A percentile compares a stretch with the other conserved stretches of the same genome.
Conservation (phyloP, 2,888 invertebrate species). For the Acleris sparsana region DNA sequence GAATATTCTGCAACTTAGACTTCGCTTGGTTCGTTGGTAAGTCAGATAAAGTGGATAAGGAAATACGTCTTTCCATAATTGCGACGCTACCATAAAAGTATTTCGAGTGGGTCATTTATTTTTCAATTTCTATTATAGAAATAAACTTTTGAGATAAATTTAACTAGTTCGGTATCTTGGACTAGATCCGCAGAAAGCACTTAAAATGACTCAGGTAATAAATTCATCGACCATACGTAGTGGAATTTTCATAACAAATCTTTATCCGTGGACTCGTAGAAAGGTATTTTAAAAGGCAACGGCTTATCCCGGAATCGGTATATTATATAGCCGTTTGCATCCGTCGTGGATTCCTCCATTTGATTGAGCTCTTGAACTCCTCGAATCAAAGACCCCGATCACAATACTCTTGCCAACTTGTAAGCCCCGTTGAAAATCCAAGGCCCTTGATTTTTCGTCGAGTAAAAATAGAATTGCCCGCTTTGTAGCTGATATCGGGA, state of each 20-base stretch:
- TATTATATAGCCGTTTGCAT: background rate
- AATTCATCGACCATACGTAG: no score
- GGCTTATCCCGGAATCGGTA: background rate
- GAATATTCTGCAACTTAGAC: no score
- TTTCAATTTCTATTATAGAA: no score
- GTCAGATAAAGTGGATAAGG: no score
- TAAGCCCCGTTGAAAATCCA: constrained; percentile 35
- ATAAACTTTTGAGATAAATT: no score
- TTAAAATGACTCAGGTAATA: no score
- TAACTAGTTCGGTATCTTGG: no score
- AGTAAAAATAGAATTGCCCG: constrained; percentile 12
- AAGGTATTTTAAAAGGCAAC: constrained; percentile 1
- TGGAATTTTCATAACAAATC: background rate
- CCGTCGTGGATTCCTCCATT: constrained; percentile 4
- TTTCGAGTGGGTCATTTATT: no score
- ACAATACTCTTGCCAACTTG: constrained; percentile 47
- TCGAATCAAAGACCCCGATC: constrained; percentile 45
- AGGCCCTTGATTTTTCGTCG: constrained; percentile 30
- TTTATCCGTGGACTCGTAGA: background rate
- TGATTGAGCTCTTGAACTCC: constrained; percentile 33
- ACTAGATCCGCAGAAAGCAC: no score
- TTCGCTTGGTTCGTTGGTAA: no score
- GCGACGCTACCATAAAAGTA: no score
- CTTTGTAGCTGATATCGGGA: constrained; percentile 2
- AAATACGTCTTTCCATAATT: no score